Evolutionary conservation across 1,140 invertebrate species (phyloP), one percentile per base, ranked within the genome.

Genomic region (Helicoverpa zea): DNA sequence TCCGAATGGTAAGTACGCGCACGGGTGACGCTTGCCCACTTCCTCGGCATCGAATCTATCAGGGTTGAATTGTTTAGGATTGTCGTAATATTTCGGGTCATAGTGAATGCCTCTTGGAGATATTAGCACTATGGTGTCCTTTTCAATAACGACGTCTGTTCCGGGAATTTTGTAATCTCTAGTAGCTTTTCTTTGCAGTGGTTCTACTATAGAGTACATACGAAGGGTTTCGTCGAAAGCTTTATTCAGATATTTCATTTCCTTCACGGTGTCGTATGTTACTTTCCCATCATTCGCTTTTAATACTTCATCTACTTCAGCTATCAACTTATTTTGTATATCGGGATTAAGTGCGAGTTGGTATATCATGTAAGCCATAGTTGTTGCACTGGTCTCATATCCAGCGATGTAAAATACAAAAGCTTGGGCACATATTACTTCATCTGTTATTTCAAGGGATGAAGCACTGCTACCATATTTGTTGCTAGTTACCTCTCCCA

Each of bases 31-130:
- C 7, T 88, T 88, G 0, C 82, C 84, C 61, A 92, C 95, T 49
- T 93, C 90, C 74, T 96, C 93, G 0, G 90, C 79, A n/a, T 79
- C 82, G 80, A 95, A 95, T 79, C 94, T 86, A 18, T 96, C 96
- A 0, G 96, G 97, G 79, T 96, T 93, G 86, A 97, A 97, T 85
- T 87, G 91, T 1, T 96, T 87, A 1, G 97, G 96, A 14, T 90
- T 79, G 0, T 81, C 80, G 52, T 85, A 90, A 64, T 89, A 86
- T 47, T 84, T 81, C 14, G 78, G 64, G 58, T 89, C 89, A 7
- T 80, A 51, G 9, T 90, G 89, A 16, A 90, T 86, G 16, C 84
- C 85, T 3, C 51, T 52, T 9, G 81, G 52, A 1, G 88, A 83
- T 7, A 86, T n/a, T 10, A 86, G 51, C 4, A 90, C 72, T 7